A percentile compares a stretch with the other conserved stretches of the same genome.
Evolutionary conservation across 1,140 invertebrate genomes (phyloP).

Genomic region (Wiebesia pumilae): DNA sequence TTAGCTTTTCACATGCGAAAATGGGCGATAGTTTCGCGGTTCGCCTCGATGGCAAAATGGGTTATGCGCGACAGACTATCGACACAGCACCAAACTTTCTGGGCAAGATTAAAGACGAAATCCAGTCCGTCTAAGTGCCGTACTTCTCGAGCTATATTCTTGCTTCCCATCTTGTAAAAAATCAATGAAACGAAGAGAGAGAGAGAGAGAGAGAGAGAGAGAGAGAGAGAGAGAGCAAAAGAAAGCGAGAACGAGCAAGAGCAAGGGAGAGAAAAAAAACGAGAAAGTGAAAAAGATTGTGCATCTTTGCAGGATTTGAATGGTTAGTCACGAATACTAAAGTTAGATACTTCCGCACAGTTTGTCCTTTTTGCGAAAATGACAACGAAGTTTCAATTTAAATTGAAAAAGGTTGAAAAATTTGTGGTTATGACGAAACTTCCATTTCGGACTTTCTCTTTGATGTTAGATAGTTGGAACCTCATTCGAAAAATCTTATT

Average conservation of each 20-base stretch:
- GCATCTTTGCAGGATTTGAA: neutral
- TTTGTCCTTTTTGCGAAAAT: neutral
- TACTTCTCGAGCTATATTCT: neutral
- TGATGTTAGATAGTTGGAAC: neutral
- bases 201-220: neutral
- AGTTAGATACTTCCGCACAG: constrained; percentile 7
- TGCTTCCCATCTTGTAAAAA: no score
- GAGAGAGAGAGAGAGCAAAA: no score
- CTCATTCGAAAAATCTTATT: neutral
- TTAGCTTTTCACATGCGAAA: neutral
- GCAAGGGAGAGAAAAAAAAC: neutral
- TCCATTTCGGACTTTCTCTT: constrained; percentile 1
- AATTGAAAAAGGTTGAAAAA: constrained; percentile 38
- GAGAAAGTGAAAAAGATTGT: neutral
- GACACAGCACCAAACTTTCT: constrained; percentile 55
- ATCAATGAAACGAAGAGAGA: neutral
- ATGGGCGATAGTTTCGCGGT: neutral
- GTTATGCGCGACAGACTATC: constrained; percentile 55
- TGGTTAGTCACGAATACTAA: neutral
- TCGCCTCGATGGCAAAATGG: neutral
- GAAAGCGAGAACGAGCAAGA: no score
- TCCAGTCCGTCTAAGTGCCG: constrained; percentile 53
- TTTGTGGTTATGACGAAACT: constrained; percentile 32
- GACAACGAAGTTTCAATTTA: constrained; percentile 40
- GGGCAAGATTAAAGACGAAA: constrained; percentile 58